Evolutionary conservation across 2,888 invertebrate genomes (phyloP).

Genomic region (Pyrgus malvae): DNA sequence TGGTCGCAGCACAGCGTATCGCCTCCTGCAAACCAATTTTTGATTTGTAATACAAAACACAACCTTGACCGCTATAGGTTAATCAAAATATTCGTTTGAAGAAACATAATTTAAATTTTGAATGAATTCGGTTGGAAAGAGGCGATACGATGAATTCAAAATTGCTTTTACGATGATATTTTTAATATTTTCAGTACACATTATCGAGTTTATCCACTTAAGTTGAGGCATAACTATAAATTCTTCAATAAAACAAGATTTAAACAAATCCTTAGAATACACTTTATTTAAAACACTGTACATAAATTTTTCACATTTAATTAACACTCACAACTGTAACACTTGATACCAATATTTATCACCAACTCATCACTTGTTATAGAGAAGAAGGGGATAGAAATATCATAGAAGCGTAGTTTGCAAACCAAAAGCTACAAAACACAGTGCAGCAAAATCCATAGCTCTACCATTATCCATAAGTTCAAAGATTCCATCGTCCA

Average conservation of each 20-base stretch:
- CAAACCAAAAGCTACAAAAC: constrained; percentile 7
- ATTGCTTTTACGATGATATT: too few relatives aligned
- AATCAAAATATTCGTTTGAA: not conserved
- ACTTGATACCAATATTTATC: too few relatives aligned
- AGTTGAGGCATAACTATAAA: too few relatives aligned
- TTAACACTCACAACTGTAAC: not conserved
- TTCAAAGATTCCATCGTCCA: constrained; percentile 60
- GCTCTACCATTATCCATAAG: constrained; percentile 55
- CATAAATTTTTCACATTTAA: too few relatives aligned
- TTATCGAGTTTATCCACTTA: too few relatives aligned
- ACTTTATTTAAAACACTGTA: too few relatives aligned
- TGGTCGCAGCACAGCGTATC: constrained; percentile 56
- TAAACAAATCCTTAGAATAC: too few relatives aligned
- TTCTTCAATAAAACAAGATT: too few relatives aligned
- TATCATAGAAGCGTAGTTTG: constrained; percentile 9
- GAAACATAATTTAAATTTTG: too few relatives aligned
- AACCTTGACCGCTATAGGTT: not conserved
- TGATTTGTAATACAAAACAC: constrained; percentile 39
- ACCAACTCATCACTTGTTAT: not conserved
- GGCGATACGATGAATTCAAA: not conserved
- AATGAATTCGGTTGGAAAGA: not conserved
- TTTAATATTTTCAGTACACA: too few relatives aligned
- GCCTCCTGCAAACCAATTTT: constrained; percentile 77
- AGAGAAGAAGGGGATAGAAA: not conserved
- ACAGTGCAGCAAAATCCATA: not conserved